These are phyloP conservation scores for Mesocentrotus franciscanus DNA, from an alignment of 53 echinoderm and acorn worm genomes.

Conservation along the genomic window DNA sequence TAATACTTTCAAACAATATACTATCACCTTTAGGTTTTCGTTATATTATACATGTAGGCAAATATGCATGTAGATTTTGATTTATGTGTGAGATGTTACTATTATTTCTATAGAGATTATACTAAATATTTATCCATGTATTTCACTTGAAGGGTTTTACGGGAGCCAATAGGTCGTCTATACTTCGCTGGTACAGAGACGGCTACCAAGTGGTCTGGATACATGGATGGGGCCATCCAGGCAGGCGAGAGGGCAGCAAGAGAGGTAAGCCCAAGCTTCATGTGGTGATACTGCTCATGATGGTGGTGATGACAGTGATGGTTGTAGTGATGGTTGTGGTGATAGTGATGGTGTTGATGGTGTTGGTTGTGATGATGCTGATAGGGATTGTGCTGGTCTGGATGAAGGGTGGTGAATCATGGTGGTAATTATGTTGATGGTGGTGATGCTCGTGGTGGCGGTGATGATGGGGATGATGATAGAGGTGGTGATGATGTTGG, in stretches of 20 bases:
- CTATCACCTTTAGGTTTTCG: no score
- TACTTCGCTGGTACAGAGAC: conserved; percentile 91
- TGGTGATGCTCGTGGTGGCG: conserved; percentile 72
- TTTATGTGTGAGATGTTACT: background rate
- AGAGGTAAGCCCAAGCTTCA: conserved; percentile 67
- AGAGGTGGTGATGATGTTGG: background rate
- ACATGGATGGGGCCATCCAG: conserved; percentile 88
- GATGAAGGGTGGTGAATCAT: conserved; percentile 69
- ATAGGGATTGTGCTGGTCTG: conserved; percentile 79
- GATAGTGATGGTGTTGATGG: conserved; percentile 47
- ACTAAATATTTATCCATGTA: background rate
- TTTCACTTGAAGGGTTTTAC: background rate
- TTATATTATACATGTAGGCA: background rate
- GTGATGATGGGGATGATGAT: background rate
- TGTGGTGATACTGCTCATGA: background rate
- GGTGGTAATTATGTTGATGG: conserved; percentile 70
- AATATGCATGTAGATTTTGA: background rate
- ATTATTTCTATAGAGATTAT: no score
- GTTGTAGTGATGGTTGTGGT: background rate
- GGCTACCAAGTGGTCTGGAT: conserved; percentile 83
- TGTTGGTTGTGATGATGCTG: conserved; percentile 75
- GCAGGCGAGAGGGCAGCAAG: conserved; percentile 84
- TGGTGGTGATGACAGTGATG: background rate
- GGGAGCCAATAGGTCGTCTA: conserved; percentile 66
- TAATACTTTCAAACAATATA: no score